Evolutionary conservation across 2,888 invertebrate species (phyloP), one percentile per base, ranked within the genome.

Genomic region (Leistus spinibarbis): DNA sequence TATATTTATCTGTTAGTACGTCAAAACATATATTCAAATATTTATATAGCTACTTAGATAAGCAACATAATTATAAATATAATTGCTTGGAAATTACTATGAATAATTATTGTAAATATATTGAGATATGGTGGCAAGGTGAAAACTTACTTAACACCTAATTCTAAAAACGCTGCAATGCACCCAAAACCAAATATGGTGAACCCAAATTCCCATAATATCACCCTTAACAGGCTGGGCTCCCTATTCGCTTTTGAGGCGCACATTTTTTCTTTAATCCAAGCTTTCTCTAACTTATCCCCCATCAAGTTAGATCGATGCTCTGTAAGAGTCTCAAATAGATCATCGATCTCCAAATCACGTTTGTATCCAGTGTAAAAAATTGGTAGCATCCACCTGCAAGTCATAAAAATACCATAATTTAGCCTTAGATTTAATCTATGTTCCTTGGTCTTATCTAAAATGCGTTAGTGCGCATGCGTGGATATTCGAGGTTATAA

Each of bases 351-450:
- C 78, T 91, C 92, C 66, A 95, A 84, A 76, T 92, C 90, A 78
- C 92, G 89, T 78, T 87, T 89, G 79, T 89, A 90, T 0, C 94
- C 94, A 80, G 90, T 89, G 80, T 89, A 90, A 83, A 95, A 95
- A 77, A 93, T 85, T 3, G 91, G 92, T 81, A 93, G 87, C 80
- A 93, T 91, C 91, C 94, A 95, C 85, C 92, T 92, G 81, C n/a
- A 87, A 84, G 40, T 40, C 40, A 40, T 40, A 1, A 7, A 7
- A 40, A 40, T 40, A 40, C 13, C 40, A 40, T 40, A 40, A 40
- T 10, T 40, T 13, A 40, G 7, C 13, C 40, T 40, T 40, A 40
- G n/a, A n/a, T n/a, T n/a, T n/a, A n/a, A n/a, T n/a, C n/a, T n/a
- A n/a, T n/a, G n/a, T n/a, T n/a, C n/a, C n/a, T n/a, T n/a, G n/a